Conservation (phyloP, 1,140 invertebrate genomes). For the Hydropsyche tenuis region DNA sequence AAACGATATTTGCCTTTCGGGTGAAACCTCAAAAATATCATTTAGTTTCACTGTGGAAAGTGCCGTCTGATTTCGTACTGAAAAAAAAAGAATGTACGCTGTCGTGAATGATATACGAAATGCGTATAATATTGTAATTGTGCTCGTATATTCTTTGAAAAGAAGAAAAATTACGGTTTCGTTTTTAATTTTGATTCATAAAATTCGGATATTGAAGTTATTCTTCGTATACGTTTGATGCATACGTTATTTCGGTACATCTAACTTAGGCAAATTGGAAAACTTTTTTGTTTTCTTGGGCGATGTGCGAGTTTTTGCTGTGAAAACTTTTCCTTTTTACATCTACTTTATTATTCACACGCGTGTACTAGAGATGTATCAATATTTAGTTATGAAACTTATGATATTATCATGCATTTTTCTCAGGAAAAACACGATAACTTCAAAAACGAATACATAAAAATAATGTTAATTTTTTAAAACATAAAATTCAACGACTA, state of each 20-base stretch:
- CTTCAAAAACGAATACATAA: too few species aligned
- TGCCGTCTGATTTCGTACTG: too few species aligned
- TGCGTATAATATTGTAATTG: not conserved
- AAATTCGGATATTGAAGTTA: too few species aligned
- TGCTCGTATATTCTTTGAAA: not conserved
- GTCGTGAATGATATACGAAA: too few species aligned
- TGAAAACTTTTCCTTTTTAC: slow-evolving; percentile 19
- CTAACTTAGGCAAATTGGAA: slow-evolving; percentile 14
- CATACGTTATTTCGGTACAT: slow-evolving; percentile 6
- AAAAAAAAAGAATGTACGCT: too few species aligned
- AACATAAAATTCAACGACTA: too few species aligned
- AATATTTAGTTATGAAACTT: slow-evolving; percentile 20
- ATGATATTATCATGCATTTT: not conserved
- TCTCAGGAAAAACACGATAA: too few species aligned
- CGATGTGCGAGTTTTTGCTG: slow-evolving; percentile 5
- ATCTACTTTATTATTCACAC: slow-evolving; percentile 23
- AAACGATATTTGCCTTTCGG: slow-evolving; percentile 2
- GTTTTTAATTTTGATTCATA: too few species aligned
- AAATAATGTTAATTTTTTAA: too few species aligned
- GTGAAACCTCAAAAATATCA: not conserved
- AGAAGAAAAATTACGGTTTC: not conserved
- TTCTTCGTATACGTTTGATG: not conserved
- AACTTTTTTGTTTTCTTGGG: slow-evolving; percentile 22
- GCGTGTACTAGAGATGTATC: not conserved
- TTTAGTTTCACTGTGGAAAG: too few species aligned